Base-by-base conservation (phyloP, 2,797 vertebrate genomes). In the Rallus crepitans region DNA sequence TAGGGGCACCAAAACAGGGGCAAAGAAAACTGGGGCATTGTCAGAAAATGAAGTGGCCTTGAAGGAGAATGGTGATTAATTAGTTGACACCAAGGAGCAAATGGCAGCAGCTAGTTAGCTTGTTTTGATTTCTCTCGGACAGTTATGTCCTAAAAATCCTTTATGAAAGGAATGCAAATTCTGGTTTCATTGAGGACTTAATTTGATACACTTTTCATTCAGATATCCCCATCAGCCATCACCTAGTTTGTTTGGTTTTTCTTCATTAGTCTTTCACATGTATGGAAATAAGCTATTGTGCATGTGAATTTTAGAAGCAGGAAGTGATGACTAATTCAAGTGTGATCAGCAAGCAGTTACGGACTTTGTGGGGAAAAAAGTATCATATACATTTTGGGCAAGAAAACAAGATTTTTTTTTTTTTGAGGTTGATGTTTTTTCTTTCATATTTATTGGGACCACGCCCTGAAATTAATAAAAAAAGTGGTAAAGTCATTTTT, bases 161-260 rank as follows among this genome's bases (percentile, higher is more conserved):
- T 87, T 57, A 63, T 30, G 23, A 77, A 89, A 80, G 2, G 1
- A 61, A 48, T 31, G 7, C 0, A 75, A 73, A 30, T 40, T 89
- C 30, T 47, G 6, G 2, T 69, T 78, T 87, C 9, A 12, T 7
- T n/a, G 15, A 71, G 8, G 33, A 37, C 18, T n/a, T 37, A 53
- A 68, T 70, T 50, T 7, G 2, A 63, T 17, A 20, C 0, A 24
- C 1, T 72, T 53, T 53, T 82, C 14, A 5, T 76, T 79, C 25
- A 64, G 33, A 53, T 50, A 53, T 0, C 1, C 2, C 3, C 28
- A n/a, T 28, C 9, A 71, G 4, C 2, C 24, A 78, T 57, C 2
- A 55, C 13, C 11, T 14, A 14, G 25, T 63, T 9, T 39, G 18
- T 27, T 11, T 31, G 7, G 48, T 50, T 85, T 48, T 57, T 1